Base-by-base conservation (phyloP, 2,113 vertebrate genomes). In the Trichomycterus rosablanca region DNA sequence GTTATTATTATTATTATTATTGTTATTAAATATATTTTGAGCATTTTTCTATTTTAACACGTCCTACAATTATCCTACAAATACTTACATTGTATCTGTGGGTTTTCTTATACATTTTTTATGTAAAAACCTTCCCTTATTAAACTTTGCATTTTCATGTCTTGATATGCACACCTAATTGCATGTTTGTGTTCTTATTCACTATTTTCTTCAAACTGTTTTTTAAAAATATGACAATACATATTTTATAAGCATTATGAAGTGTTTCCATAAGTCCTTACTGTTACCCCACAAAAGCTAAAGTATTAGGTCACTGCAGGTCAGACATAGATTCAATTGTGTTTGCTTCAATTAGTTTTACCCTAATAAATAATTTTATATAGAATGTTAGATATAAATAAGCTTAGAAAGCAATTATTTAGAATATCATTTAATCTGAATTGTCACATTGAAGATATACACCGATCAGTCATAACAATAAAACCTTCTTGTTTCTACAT, bases 211-310 rank as follows among this genome's bases (percentile, higher is more conserved):
- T 39, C 15, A n/a, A n/a, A n/a, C n/a, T n/a, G n/a, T 61, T 59
- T 69, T 28, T 78, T 18, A 65, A 74, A 77, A 67, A 35, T 48
- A 67, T 10, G 72, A 63, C 67, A n/a, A n/a, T n/a, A n/a, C n/a
- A n/a, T n/a, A n/a, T n/a, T 68, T 78, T 73, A 30, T 49, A 30
- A 53, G 15, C 16, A 53, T 4, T 53, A 15, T 28, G 15, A 24
- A 76, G 80, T 78, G 78, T 66, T 76, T 43, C 18, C 12, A 20
- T 32, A 77, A 76, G 78, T 81, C 74, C 78, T 83, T 80, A 78
- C 74, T 81, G 63, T 50, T 63, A 39, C 58, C 2, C 24, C 26
- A 1, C 26, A 54, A 7, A 44, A 43, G 3, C 16, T 14, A 37
- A 67, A 16, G 26, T 43, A 20, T 61, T 63, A 20, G 37, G 61